phyloP scores from a whole-genome alignment of 2,888 invertebrate species.

The Cheilosia vulpina region DNA sequence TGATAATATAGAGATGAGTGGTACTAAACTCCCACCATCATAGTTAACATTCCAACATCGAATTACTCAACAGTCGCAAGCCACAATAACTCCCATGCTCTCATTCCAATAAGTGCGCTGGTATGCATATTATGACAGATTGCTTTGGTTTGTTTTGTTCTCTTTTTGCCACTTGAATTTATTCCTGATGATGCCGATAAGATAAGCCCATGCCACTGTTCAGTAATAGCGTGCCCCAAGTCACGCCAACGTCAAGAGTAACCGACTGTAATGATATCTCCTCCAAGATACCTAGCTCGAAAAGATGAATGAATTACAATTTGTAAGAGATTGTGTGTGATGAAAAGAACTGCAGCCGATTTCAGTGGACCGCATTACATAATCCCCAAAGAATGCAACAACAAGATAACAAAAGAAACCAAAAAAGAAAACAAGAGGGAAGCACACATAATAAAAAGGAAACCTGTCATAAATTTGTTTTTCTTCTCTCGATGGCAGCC shows the following conservation, averaged over 20 bases:
- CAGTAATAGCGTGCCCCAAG: slow-evolving; percentile 59
- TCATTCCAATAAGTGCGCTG: slow-evolving; percentile 58
- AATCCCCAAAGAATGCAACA: slow-evolving; percentile 68
- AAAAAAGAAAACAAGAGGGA: slow-evolving; percentile 19
- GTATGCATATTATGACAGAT: slow-evolving; percentile 74
- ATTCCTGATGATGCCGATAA: slow-evolving; percentile 71
- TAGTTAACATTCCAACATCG: slow-evolving; percentile 40
- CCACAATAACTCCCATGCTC: slow-evolving; percentile 61
- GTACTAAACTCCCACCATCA: not conserved
- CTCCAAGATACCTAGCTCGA: slow-evolving; percentile 26
- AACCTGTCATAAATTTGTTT: slow-evolving; percentile 57
- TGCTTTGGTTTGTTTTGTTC: slow-evolving; percentile 40
- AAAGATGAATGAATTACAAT: slow-evolving; percentile 67
- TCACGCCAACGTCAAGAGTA: slow-evolving; percentile 33
- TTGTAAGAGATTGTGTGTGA: slow-evolving; percentile 52
- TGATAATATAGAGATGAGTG: slow-evolving; percentile 20
- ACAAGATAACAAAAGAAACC: slow-evolving; percentile 54
- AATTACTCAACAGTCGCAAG: slow-evolving; percentile 49
- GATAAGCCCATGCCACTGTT: slow-evolving; percentile 68
- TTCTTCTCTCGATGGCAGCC: slow-evolving; percentile 34
- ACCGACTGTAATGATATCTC: slow-evolving; percentile 47
- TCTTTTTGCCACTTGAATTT: slow-evolving; percentile 41
- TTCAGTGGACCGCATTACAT: slow-evolving; percentile 44
- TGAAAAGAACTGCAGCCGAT: slow-evolving; percentile 55
- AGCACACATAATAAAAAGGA: slow-evolving; percentile 13